Percentiles rank a stretch among this genome's conserved stretches.
phyloP scores from a whole-genome alignment of 53 echinoderm and acorn worm genomes.

The Pentamera pediparva region DNA sequence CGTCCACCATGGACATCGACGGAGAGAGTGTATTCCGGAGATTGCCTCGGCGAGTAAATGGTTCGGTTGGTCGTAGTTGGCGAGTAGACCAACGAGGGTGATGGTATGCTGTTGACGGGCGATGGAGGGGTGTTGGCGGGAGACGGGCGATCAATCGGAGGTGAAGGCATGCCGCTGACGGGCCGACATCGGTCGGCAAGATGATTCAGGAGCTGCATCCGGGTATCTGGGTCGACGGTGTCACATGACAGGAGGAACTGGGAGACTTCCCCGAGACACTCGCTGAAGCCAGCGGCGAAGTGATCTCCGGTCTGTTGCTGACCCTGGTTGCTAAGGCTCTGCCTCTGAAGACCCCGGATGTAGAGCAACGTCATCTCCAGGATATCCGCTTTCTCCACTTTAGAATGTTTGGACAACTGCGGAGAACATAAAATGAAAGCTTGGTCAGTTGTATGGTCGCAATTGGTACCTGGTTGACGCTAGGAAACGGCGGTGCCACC shows the following conservation, averaged over 20 bases:
- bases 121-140: neutral
- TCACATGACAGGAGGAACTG: conserved; percentile 72
- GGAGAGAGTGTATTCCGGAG: neutral
- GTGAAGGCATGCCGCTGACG: neutral
- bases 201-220: conserved; percentile 76
- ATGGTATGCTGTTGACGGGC: neutral
- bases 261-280: conserved; percentile 89
- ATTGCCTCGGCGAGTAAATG: neutral
- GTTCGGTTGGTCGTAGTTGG: neutral
- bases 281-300: conserved; percentile 89
- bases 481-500: too few species aligned
- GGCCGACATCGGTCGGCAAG: conserved; percentile 61
- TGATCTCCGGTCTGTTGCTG: conserved; percentile 50
- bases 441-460: too few species aligned
- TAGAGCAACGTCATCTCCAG: conserved; percentile 91
- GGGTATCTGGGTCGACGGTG: conserved; percentile 61
- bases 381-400: conserved; percentile 94
- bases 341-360: conserved; percentile 71
- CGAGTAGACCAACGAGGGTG: neutral
- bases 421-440: too few species aligned
- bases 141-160: neutral
- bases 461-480: too few species aligned
- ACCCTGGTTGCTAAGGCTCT: neutral
- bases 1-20: neutral
- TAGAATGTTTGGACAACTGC: conserved; percentile 74